Percentiles rank a stretch among this genome's conserved stretches.
Conservation (phyloP, 2,797 vertebrate genomes). For the Enteromius mattozi region DNA sequence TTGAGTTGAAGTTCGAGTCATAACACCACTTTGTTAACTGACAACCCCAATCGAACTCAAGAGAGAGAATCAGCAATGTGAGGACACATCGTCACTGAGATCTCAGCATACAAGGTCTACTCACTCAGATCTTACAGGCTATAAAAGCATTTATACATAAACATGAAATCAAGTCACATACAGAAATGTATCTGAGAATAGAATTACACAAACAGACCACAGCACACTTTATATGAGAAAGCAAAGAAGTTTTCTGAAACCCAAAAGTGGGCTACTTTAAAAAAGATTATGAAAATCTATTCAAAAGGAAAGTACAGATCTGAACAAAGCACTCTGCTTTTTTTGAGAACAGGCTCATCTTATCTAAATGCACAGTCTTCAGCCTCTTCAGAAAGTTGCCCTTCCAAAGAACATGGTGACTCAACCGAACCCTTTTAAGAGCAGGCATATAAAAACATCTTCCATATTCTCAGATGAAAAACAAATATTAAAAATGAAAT, state of each 20-base stretch:
- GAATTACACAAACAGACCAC: slow-evolving; percentile 63
- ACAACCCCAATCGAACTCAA: slow-evolving; percentile 62
- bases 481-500: slow-evolving; percentile 66
- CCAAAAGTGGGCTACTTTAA: slow-evolving; percentile 37
- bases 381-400: slow-evolving; percentile 56
- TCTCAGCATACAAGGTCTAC: slow-evolving; percentile 73
- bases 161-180: slow-evolving; percentile 73
- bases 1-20: slow-evolving; percentile 54
- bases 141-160: slow-evolving; percentile 78
- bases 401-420: slow-evolving; percentile 56
- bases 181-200: slow-evolving; percentile 63
- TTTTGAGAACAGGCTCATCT: slow-evolving; percentile 31
- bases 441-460: slow-evolving; percentile 62
- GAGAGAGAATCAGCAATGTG: slow-evolving; percentile 66
- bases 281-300: slow-evolving; percentile 50
- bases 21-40: slow-evolving; percentile 67
- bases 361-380: slow-evolving; percentile 51
- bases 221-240: slow-evolving; percentile 63
- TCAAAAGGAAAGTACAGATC: slow-evolving; percentile 44
- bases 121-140: slow-evolving; percentile 69
- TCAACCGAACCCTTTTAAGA: slow-evolving; percentile 54
- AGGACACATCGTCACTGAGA: slow-evolving; percentile 71
- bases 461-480: slow-evolving; percentile 58
- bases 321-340: slow-evolving; percentile 4
- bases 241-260: slow-evolving; percentile 44